Evolutionary conservation across 2,888 invertebrate genomes (phyloP).

Genomic region (Apodemia duryi): DNA sequence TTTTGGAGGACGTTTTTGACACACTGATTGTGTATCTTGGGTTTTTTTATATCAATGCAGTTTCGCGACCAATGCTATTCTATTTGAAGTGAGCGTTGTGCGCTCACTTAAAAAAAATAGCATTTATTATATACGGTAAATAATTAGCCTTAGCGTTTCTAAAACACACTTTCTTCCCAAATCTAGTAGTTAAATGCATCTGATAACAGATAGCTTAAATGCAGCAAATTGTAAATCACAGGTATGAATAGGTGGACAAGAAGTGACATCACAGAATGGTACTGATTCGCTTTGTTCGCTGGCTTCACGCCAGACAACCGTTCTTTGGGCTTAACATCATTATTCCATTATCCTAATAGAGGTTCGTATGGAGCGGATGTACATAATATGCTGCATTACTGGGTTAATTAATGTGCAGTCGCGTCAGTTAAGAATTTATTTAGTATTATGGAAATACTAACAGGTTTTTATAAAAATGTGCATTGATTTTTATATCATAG

Average conservation of each 20-base stretch:
- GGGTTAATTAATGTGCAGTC: conserved; percentile 52
- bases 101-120: too few species aligned
- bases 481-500: neutral
- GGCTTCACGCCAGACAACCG: conserved; percentile 53
- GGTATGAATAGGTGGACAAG: conserved; percentile 10
- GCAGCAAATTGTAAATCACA: conserved; percentile 8
- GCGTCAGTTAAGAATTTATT: neutral
- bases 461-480: neutral
- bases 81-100: too few species aligned
- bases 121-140: too few species aligned
- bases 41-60: too few species aligned
- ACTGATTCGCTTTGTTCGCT: conserved; percentile 41
- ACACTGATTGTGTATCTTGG: too few species aligned
- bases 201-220: neutral
- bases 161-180: too few species aligned
- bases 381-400: conserved; percentile 40
- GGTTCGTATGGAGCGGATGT: conserved; percentile 43
- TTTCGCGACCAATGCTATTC: too few species aligned
- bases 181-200: neutral
- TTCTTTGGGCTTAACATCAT: conserved; percentile 59
- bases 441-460: neutral
- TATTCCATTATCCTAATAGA: conserved; percentile 64
- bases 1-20: too few species aligned
- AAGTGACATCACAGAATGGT: conserved; percentile 1
- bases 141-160: too few species aligned